Evolutionary conservation across 2,888 invertebrate species (phyloP).

Genomic region (Mythimna albipuncta): DNA sequence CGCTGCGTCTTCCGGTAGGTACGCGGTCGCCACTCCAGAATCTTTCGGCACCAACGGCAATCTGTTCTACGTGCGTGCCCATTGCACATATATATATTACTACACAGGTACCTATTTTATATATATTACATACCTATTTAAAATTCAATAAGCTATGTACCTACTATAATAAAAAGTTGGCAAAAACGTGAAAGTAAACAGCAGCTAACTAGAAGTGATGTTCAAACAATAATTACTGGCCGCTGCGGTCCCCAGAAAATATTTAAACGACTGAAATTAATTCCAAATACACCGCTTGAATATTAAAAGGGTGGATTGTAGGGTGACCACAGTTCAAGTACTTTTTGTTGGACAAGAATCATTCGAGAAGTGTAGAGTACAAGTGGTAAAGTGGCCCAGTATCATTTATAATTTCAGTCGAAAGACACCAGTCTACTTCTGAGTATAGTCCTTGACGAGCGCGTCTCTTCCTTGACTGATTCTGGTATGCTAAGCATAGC

Average conservation of each 20-base stretch:
- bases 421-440: no score
- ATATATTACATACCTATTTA: neutral
- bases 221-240: conserved; percentile 81
- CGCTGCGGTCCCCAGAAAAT: conserved; percentile 72
- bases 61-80: no score
- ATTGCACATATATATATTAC: no score
- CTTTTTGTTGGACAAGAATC: neutral
- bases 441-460: no score
- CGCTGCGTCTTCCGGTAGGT: no score
- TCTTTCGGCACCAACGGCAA: no score
- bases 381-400: no score
- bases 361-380: neutral
- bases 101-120: no score
- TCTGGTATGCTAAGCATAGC: no score
- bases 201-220: conserved; percentile 70
- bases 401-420: no score
- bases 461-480: no score
- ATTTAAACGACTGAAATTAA: conserved; percentile 85
- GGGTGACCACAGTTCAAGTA: conserved; percentile 67
- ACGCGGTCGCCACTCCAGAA: no score
- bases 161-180: conserved; percentile 29
- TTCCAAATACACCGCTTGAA: conserved; percentile 80
- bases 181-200: conserved; percentile 60
- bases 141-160: neutral
- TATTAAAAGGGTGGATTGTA: conserved; percentile 81